phyloP scores from a whole-genome alignment of 2,888 invertebrate genomes.

The Tetrapedia diversipes region DNA sequence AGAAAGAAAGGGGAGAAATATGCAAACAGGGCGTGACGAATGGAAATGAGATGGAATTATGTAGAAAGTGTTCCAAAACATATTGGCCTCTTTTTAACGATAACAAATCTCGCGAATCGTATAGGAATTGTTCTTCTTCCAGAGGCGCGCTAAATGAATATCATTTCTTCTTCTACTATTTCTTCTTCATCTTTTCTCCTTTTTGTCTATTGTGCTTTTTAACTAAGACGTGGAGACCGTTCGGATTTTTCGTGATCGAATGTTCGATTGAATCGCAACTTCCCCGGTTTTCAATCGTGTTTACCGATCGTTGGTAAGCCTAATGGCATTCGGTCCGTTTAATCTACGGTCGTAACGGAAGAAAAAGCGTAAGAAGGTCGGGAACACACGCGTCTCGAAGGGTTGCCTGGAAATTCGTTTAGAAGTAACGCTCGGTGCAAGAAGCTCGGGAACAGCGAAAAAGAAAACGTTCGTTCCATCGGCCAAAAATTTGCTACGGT shows the following conservation, averaged over 20 bases:
- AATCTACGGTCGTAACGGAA: slow-evolving; percentile 14
- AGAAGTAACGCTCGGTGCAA: slow-evolving; percentile 32
- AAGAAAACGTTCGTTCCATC: slow-evolving; percentile 44
- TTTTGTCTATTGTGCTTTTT: slow-evolving; percentile 9
- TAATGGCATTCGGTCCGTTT: slow-evolving; percentile 29
- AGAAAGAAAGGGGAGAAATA: slow-evolving; percentile 5
- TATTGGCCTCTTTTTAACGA: slow-evolving; percentile 57
- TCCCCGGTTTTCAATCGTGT: slow-evolving; percentile 55
- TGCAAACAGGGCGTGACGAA: slow-evolving; percentile 32
- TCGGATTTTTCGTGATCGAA: slow-evolving; percentile 33
- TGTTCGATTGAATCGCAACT: slow-evolving; percentile 50
- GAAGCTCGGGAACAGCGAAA: slow-evolving; percentile 13
- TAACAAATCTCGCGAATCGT: slow-evolving; percentile 39
- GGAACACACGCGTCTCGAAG: slow-evolving; percentile 35
- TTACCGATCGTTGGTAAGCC: slow-evolving; percentile 27
- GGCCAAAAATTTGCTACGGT: slow-evolving; percentile 45
- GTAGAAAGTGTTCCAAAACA: slow-evolving; percentile 35
- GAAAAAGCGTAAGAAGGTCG: neutral
- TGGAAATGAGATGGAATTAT: slow-evolving; percentile 30
- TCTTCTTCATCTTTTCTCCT: slow-evolving; percentile 19
- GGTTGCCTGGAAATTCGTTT: slow-evolving; percentile 40
- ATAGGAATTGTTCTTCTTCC: slow-evolving; percentile 55
- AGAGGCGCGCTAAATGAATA: slow-evolving; percentile 40
- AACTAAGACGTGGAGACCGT: neutral
- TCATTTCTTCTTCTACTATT: slow-evolving; percentile 34